These are phyloP conservation scores for Eupithecia subumbrata DNA, from an alignment of 2,888 invertebrate species.

Conservation along the genomic window DNA sequence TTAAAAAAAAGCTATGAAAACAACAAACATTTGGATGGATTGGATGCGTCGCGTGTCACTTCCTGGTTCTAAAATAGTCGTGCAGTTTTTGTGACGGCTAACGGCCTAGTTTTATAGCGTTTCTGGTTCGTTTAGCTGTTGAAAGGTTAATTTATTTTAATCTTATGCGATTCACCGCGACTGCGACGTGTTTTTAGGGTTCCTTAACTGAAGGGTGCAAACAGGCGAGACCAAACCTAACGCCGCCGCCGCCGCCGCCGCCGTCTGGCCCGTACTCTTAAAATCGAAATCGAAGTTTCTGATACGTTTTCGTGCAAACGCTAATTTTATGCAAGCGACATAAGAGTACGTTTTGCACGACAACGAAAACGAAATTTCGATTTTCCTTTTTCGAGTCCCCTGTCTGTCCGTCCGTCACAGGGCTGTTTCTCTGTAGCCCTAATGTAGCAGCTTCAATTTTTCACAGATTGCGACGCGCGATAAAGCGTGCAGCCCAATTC, in stretches of 20 bases:
- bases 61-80: slow-evolving; percentile 42
- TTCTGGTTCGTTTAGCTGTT: slow-evolving; percentile 25
- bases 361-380: no score
- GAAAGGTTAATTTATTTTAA: slow-evolving; percentile 35
- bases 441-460: neutral
- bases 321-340: no score
- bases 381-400: no score
- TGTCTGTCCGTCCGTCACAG: neutral
- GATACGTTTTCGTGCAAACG: no score
- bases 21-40: slow-evolving; percentile 18
- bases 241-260: neutral
- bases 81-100: slow-evolving; percentile 40
- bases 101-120: slow-evolving; percentile 37
- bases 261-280: neutral
- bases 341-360: no score
- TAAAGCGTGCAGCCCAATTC: no score
- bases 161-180: slow-evolving; percentile 7
- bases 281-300: no score
- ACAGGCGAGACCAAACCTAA: neutral
- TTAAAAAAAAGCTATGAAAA: neutral
- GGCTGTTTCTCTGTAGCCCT: neutral
- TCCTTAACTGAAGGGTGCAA: neutral
- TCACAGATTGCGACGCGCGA: neutral
- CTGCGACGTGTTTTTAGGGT: neutral
- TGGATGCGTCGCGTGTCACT: slow-evolving; percentile 30